Conservation (phyloP, 2,888 invertebrate genomes). For the Rotaria magnacalcarata region DNA sequence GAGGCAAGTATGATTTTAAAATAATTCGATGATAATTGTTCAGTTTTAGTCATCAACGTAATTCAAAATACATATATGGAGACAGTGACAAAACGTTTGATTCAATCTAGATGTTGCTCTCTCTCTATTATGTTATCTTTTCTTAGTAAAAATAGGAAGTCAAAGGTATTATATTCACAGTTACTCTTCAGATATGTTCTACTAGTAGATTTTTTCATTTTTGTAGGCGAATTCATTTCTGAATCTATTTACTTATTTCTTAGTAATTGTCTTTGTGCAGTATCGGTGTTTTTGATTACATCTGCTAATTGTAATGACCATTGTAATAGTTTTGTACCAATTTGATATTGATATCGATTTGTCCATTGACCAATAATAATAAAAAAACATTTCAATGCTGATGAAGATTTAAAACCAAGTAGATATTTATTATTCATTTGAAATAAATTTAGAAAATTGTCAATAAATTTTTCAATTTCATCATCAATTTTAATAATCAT, state of each 20-base stretch:
- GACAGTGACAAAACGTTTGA: no score
- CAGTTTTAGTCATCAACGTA: no score
- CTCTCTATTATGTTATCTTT: no score
- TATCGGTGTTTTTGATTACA: background rate
- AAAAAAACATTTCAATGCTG: conserved; percentile 45
- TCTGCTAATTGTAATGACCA: conserved; percentile 3
- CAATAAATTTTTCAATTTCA: background rate
- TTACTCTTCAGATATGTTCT: no score
- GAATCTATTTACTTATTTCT: background rate
- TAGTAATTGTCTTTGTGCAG: background rate
- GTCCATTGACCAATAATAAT: conserved; percentile 41
- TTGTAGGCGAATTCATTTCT: no score
- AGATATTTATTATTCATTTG: conserved; percentile 1
- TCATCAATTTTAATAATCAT: background rate
- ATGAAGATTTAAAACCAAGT: conserved; percentile 23
- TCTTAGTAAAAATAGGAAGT: no score
- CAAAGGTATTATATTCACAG: no score
- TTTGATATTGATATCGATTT: background rate
- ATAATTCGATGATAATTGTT: no score
- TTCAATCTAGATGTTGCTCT: no score
- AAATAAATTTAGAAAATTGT: conserved; percentile 26
- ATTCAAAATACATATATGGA: no score
- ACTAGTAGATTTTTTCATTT: no score
- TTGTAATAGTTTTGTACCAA: background rate
- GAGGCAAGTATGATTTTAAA: no score